A percentile compares a stretch with the other conserved stretches of the same genome.
Evolutionary conservation across 1,140 invertebrate species (phyloP).

Genomic region (Macrobrachium rosenbergii): DNA sequence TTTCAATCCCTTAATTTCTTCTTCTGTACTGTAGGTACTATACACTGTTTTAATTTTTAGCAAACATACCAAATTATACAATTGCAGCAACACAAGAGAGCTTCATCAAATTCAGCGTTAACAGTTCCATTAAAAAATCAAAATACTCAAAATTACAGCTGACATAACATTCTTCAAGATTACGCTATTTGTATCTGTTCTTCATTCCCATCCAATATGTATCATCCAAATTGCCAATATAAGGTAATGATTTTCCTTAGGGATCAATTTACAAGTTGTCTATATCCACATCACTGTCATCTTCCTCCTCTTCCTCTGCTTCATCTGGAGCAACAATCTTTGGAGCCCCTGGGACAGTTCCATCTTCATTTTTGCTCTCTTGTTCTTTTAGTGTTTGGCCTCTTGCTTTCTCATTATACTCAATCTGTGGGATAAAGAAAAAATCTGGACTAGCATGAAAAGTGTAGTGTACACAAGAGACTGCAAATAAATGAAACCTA

Average conservation of each 20-base stretch:
- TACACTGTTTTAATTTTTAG: too few relatives aligned
- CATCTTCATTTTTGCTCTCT: constrained; percentile 69
- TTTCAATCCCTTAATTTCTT: too few relatives aligned
- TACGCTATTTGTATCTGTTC: constrained; percentile 2
- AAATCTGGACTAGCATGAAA: constrained; percentile 30
- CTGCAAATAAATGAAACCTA: background rate
- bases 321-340: constrained; percentile 37
- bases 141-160: too few relatives aligned
- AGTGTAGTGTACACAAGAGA: constrained; percentile 43
- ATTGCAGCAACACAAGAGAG: too few relatives aligned
- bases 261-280: constrained; percentile 85
- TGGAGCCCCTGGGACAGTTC: constrained; percentile 68
- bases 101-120: too few relatives aligned
- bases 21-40: too few relatives aligned
- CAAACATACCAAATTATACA: too few relatives aligned
- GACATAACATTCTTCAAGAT: too few relatives aligned
- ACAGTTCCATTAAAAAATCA: too few relatives aligned
- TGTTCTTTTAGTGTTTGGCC: constrained; percentile 81
- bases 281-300: constrained; percentile 82
- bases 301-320: constrained; percentile 75
- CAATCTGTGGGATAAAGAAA: constrained; percentile 76
- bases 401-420: constrained; percentile 88
- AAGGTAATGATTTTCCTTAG: background rate
- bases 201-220: background rate
- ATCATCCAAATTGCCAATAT: background rate